These are phyloP conservation scores for Clavelina lepadiformis DNA, from an alignment of 23 tunicate species.

Conservation along the genomic window DNA sequence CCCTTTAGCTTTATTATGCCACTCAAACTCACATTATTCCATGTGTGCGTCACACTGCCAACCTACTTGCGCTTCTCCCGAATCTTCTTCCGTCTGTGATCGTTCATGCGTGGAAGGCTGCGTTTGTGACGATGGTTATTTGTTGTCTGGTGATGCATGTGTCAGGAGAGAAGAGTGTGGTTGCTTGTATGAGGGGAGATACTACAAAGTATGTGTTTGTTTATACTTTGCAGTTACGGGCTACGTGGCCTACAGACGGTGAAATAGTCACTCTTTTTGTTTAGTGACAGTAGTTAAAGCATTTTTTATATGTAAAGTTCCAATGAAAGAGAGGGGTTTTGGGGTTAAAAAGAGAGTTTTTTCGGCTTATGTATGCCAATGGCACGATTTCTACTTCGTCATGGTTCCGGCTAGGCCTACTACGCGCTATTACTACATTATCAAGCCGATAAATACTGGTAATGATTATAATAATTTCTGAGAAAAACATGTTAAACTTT, in stretches of 20 bases:
- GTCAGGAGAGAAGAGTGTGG: slow-evolving; percentile 51
- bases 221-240: too few relatives aligned
- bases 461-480: too few relatives aligned
- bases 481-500: too few relatives aligned
- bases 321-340: neutral
- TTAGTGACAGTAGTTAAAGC: too few relatives aligned
- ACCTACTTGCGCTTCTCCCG: slow-evolving; percentile 10
- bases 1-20: slow-evolving; percentile 37
- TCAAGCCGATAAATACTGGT: too few relatives aligned
- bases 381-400: too few relatives aligned
- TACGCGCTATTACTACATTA: too few relatives aligned
- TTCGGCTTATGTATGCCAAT: too few relatives aligned
- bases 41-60: slow-evolving; percentile 54
- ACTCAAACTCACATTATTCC: slow-evolving; percentile 55
- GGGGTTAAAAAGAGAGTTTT: neutral
- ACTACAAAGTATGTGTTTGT: slow-evolving; percentile 38
- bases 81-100: neutral
- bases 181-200: slow-evolving; percentile 27
- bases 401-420: too few relatives aligned
- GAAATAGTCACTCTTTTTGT: too few relatives aligned
- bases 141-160: slow-evolving; percentile 49
- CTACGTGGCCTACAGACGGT: too few relatives aligned
- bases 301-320: neutral
- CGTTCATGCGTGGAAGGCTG: slow-evolving; percentile 55
- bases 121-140: slow-evolving; percentile 41